phyloP scores from a whole-genome alignment of 2,888 invertebrate species.

The Deladenus siricidicola region DNA sequence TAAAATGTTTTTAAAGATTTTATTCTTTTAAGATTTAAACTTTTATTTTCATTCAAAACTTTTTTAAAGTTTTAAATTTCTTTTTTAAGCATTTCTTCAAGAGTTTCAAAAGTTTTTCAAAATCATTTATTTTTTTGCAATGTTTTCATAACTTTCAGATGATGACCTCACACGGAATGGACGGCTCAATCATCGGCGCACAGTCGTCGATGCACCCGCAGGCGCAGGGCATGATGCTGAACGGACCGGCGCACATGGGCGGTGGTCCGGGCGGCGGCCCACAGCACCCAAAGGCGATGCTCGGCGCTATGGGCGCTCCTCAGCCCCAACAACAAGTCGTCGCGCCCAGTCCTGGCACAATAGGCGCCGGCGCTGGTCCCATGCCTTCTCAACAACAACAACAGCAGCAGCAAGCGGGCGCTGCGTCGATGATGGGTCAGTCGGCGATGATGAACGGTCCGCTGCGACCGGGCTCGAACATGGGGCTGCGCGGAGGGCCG shows the following conservation, averaged over 20 bases:
- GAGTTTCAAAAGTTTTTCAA: no score
- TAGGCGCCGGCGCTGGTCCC: constrained; percentile 3
- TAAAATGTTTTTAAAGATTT: no score
- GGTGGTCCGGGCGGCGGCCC: background rate
- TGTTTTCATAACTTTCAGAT: background rate
- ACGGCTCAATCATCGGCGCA: background rate
- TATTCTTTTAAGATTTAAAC: no score
- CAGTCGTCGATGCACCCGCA: background rate
- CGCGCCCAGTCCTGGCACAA: background rate
- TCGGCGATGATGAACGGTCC: background rate
- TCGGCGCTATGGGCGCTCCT: background rate
- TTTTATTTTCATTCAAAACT: no score
- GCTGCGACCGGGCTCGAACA: background rate
- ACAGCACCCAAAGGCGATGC: background rate
- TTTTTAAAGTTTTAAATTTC: no score
- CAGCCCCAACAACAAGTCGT: constrained; percentile 1
- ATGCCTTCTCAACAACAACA: constrained; percentile 9
- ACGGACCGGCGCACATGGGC: background rate
- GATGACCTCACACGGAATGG: constrained; percentile 3
- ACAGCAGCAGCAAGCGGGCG: background rate
- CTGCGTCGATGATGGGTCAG: background rate
- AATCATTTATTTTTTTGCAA: background rate
- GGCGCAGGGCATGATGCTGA: background rate
- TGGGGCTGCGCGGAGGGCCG: background rate
- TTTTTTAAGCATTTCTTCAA: no score